Conservation (phyloP, 2,113 vertebrate genomes). For the Corythoichthys intestinalis region DNA sequence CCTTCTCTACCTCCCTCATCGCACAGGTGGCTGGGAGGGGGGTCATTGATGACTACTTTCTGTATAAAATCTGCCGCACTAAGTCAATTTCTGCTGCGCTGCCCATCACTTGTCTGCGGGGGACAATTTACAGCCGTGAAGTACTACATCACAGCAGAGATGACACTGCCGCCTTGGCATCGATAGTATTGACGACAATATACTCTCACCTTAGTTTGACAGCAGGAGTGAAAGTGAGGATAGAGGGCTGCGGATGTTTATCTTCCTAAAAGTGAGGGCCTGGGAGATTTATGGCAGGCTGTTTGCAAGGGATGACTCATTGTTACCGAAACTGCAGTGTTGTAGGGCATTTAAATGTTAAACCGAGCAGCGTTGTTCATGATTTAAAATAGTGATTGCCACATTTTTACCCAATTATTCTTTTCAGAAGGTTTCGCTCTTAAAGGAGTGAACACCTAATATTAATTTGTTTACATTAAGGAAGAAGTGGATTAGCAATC, state of each 20-base stretch:
- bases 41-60: not conserved
- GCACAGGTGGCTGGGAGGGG: not conserved
- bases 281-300: constrained; percentile 12
- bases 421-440: not conserved
- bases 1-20: too few relatives aligned
- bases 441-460: not conserved
- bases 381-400: constrained; percentile 7
- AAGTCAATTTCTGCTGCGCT: constrained; percentile 18
- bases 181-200: constrained; percentile 55
- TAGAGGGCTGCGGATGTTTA: constrained; percentile 42
- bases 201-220: constrained; percentile 54
- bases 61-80: constrained; percentile 7
- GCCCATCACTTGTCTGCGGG: constrained; percentile 31
- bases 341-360: constrained; percentile 21
- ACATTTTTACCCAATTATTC: not conserved
- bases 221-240: constrained; percentile 35
- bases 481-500: not conserved
- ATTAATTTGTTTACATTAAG: not conserved
- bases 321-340: constrained; percentile 19
- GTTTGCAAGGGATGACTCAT: constrained; percentile 16
- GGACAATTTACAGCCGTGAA: constrained; percentile 40
- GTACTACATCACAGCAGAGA: constrained; percentile 42
- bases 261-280: constrained; percentile 35
- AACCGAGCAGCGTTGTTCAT: constrained; percentile 13
- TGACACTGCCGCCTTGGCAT: constrained; percentile 35